phyloP scores from a whole-genome alignment of 1,140 invertebrate species.

The Drosophila obscura region DNA sequence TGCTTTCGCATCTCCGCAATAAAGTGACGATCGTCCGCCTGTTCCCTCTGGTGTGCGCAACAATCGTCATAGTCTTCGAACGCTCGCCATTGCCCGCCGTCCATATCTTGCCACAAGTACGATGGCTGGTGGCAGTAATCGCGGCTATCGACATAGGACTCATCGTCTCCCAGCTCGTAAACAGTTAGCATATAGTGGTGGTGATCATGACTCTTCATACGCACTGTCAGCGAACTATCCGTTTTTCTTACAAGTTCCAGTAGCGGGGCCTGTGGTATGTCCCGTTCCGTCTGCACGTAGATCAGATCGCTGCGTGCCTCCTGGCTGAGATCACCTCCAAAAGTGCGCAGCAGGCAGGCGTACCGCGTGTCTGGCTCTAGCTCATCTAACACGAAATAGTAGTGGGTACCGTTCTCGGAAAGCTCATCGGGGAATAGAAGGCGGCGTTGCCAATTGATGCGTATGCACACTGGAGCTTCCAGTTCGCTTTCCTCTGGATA shows the following conservation, averaged over 20 bases:
- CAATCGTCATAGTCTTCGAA: slow-evolving; percentile 66
- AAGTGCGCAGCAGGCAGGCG: slow-evolving; percentile 65
- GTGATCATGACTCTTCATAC: slow-evolving; percentile 20
- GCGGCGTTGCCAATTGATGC: slow-evolving; percentile 68
- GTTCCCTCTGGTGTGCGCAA: slow-evolving; percentile 55
- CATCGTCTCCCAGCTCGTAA: slow-evolving; percentile 55
- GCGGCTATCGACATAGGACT: slow-evolving; percentile 52
- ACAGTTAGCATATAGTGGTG: slow-evolving; percentile 54
- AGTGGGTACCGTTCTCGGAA: slow-evolving; percentile 58
- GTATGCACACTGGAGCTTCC: slow-evolving; percentile 65
- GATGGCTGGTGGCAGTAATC: slow-evolving; percentile 62
- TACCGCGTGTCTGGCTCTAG: slow-evolving; percentile 61
- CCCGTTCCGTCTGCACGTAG: slow-evolving; percentile 55
- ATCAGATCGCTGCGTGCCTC: slow-evolving; percentile 72
- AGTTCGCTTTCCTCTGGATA: slow-evolving; percentile 57
- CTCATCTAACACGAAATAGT: slow-evolving; percentile 40
- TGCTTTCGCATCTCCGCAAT: slow-evolving; percentile 38
- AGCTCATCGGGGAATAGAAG: slow-evolving; percentile 68
- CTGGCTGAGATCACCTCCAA: slow-evolving; percentile 44
- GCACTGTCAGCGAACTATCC: slow-evolving; percentile 53
- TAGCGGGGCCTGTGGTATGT: slow-evolving; percentile 60
- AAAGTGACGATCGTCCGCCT: slow-evolving; percentile 56
- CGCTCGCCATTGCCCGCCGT: slow-evolving; percentile 13
- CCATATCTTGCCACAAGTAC: slow-evolving; percentile 50
- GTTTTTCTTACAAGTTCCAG: slow-evolving; percentile 49